These are phyloP conservation scores for Pelodiscus sinensis DNA, from an alignment of 2,113 vertebrate genomes.

Conservation along the genomic window DNA sequence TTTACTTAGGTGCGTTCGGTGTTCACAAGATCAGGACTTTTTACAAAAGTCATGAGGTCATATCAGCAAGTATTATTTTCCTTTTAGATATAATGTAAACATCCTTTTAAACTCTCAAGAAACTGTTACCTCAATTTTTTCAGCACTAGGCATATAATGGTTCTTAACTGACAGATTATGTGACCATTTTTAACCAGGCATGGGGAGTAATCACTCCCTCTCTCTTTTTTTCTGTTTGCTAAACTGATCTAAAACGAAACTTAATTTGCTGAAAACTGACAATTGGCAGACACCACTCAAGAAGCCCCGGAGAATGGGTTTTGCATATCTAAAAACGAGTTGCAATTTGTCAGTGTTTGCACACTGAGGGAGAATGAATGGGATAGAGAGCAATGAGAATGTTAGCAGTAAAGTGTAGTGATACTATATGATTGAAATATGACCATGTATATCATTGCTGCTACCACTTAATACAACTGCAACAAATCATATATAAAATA, in stretches of 20 bases:
- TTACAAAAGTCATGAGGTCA: background rate
- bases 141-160: background rate
- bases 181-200: background rate
- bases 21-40: background rate
- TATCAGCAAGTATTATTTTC: background rate
- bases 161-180: background rate
- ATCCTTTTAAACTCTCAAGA: background rate
- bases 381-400: background rate
- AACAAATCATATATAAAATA: no score
- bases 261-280: constrained; percentile 7
- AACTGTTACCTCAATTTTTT: background rate
- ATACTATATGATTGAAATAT: no score
- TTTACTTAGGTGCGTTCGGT: background rate
- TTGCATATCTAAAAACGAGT: background rate
- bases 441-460: no score
- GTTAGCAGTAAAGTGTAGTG: background rate
- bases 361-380: background rate
- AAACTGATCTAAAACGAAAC: background rate
- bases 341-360: background rate
- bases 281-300: background rate
- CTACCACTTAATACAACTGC: no score
- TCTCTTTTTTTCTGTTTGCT: background rate
- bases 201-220: background rate
- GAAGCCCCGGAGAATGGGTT: background rate
- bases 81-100: background rate